Evolutionary conservation across 2,113 vertebrate genomes (phyloP).

Genomic region (Canis aureus): DNA sequence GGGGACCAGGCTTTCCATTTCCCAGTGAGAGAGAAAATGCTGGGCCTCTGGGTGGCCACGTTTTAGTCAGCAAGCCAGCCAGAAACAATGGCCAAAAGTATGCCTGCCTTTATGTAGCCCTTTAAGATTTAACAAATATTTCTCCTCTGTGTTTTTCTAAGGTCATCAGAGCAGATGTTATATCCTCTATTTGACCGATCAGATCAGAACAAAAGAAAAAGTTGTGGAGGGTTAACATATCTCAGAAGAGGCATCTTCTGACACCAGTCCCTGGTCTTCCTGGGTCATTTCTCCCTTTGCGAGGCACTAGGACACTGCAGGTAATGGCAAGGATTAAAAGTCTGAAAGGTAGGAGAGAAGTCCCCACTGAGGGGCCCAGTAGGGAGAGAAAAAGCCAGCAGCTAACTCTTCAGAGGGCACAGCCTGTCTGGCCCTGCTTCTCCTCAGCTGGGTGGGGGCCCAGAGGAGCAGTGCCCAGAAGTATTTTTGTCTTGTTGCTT

Average conservation of each 20-base stretch:
- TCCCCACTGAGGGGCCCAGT: neutral
- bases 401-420: neutral
- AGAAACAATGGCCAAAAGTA: neutral
- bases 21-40: neutral
- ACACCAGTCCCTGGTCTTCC: neutral
- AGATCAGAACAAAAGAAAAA: neutral
- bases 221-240: neutral
- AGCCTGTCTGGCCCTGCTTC: neutral
- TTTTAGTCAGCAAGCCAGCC: neutral
- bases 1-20: neutral
- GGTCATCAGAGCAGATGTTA: neutral
- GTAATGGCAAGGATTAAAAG: neutral
- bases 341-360: neutral
- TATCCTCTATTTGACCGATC: neutral
- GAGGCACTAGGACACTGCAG: neutral
- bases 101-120: neutral
- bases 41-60: neutral
- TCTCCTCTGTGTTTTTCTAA: neutral
- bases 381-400: neutral
- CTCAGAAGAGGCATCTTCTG: neutral
- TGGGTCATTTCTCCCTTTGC: neutral
- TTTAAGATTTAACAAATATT: neutral
- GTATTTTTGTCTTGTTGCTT: constrained; percentile 81
- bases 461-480: constrained; percentile 42
- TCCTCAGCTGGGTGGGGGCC: constrained; percentile 54